Evolutionary conservation across 2,113 vertebrate species (phyloP).

Genomic region (Uria aalge): DNA sequence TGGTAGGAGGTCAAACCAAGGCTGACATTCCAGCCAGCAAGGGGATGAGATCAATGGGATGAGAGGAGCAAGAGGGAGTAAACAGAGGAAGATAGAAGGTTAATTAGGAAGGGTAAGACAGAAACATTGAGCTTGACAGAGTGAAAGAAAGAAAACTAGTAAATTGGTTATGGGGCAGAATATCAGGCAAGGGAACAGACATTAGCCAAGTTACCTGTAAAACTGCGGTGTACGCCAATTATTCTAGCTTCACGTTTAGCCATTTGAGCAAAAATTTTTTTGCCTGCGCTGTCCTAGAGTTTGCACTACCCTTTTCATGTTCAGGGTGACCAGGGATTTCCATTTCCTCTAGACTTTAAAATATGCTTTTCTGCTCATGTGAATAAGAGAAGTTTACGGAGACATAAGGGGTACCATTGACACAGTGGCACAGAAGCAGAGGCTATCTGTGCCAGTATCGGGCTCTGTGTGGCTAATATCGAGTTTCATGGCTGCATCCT

Average conservation of each 20-base stretch:
- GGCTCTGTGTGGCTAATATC: neutral
- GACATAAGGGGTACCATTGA: neutral
- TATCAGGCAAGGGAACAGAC: neutral
- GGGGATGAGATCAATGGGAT: neutral
- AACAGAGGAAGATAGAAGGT: neutral
- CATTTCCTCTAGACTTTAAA: neutral
- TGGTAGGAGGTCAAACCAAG: neutral
- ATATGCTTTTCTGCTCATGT: neutral
- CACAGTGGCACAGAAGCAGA: neutral
- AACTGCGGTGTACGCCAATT: neutral
- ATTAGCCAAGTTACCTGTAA: neutral
- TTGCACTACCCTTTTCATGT: neutral
- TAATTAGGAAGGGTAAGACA: neutral
- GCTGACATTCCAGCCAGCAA: neutral
- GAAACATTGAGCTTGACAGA: neutral
- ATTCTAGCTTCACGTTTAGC: neutral
- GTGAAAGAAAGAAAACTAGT: neutral
- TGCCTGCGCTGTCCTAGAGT: neutral
- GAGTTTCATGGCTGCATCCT: neutral
- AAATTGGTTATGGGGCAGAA: neutral
- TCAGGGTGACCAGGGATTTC: neutral
- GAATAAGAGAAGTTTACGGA: neutral
- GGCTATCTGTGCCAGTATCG: accelerated
- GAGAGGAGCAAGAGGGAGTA: neutral
- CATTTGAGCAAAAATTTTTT: neutral